These are phyloP conservation scores for Enteromius treurensis DNA, from an alignment of 2,797 vertebrate species.

Conservation along the genomic window DNA sequence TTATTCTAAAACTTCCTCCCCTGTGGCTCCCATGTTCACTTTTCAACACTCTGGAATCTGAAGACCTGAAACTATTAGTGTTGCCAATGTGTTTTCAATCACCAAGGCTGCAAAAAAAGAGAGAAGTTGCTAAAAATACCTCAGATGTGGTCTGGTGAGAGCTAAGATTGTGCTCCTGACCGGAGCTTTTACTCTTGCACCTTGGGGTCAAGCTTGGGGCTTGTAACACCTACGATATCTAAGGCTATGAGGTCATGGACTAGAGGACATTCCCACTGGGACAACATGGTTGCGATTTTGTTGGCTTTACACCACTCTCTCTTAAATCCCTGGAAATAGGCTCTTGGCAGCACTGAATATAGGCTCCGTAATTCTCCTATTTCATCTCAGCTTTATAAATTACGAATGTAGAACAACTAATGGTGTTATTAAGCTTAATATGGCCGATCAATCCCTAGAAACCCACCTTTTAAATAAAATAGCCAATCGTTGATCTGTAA, in stretches of 20 bases:
- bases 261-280: constrained; percentile 34
- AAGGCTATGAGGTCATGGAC: constrained; percentile 28
- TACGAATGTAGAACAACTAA: background rate
- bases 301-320: constrained; percentile 33
- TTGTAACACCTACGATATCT: constrained; percentile 44
- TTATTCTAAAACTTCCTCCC: constrained; percentile 47
- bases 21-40: constrained; percentile 20
- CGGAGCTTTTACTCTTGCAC: constrained; percentile 44
- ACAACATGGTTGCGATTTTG: background rate
- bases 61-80: constrained; percentile 46
- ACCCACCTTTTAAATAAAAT: no score
- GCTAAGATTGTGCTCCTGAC: constrained; percentile 39
- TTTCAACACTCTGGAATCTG: constrained; percentile 47
- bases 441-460: no score
- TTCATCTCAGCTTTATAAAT: constrained; percentile 6
- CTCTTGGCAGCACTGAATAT: constrained; percentile 10
- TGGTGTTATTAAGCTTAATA: background rate
- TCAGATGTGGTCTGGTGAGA: constrained; percentile 26
- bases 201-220: constrained; percentile 40
- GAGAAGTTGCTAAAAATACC: constrained; percentile 50
- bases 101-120: constrained; percentile 30
- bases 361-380: background rate
- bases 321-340: constrained; percentile 8
- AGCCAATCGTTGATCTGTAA: no score
- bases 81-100: constrained; percentile 55